A percentile compares a stretch with the other conserved stretches of the same genome.
These are phyloP conservation scores for Magallana angulata DNA, from an alignment of 1,140 invertebrate genomes.

Conservation along the genomic window DNA sequence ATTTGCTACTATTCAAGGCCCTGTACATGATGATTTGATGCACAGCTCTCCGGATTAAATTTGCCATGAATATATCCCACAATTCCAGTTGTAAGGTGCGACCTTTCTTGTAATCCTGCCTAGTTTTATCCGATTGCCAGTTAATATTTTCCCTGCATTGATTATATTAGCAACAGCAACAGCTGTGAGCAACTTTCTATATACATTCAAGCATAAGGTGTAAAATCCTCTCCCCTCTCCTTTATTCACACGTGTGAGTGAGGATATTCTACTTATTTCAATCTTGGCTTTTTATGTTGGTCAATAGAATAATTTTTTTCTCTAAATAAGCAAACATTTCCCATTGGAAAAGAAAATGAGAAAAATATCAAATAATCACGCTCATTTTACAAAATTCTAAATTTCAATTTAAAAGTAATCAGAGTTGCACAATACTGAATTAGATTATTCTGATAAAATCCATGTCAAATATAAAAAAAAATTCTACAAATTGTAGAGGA, in stretches of 20 bases:
- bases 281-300: neutral
- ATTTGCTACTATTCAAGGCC: neutral
- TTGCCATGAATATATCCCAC: constrained; percentile 17
- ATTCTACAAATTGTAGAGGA: too few relatives aligned
- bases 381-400: neutral
- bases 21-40: neutral
- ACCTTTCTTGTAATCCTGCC: constrained; percentile 3
- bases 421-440: too few relatives aligned
- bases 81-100: neutral
- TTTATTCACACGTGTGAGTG: constrained; percentile 8
- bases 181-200: neutral
- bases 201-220: neutral
- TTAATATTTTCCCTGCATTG: constrained; percentile 33
- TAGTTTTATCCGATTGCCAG: constrained; percentile 27
- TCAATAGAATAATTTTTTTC: neutral
- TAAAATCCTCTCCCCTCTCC: constrained; percentile 21
- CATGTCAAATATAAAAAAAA: too few relatives aligned
- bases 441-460: too few relatives aligned
- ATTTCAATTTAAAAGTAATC: neutral
- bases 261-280: neutral
- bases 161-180: neutral
- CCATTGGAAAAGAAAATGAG: neutral
- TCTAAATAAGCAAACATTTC: neutral
- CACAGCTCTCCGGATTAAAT: constrained; percentile 10
- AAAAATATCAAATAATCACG: too few relatives aligned